Evolutionary conservation across 2,797 vertebrate genomes (phyloP), one percentile per base, ranked within the genome.

Genomic region (Pangasius macronema): DNA sequence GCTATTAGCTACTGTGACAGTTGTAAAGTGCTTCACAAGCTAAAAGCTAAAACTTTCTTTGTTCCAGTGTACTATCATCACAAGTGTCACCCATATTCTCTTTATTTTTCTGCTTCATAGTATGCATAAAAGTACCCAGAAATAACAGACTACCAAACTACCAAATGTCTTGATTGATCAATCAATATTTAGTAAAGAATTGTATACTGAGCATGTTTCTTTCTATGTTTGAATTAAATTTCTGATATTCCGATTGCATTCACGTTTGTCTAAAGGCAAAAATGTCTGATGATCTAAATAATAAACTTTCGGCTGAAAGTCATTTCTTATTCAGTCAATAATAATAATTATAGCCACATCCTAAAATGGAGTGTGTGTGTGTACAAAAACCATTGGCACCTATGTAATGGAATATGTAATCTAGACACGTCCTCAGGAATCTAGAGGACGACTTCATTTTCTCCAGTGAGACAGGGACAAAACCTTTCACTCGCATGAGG

Each of bases 281-380:
- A 59, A 81, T 1, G 18, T 80, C 76, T 80, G 33, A 59, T 36
- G 22, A 27, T 39, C n/a, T 7, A 70, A 70, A 68, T 18, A 70
- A 70, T 22, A 39, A 1, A n/a, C 30, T 61, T 61, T 81, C 2
- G 3, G 5, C 57, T 27, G 9, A 61, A 81, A 81, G 24, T 81
- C 61, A 46, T 82, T 84, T 80, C 77, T 59, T 59, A 22, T 80
- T 80, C 33, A 57, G 53, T 59, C 33, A 81, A 81, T 81, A 81
- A 81, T 42, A 24, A 80, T 80, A 39, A 80, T 80, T 77, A 77
- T 55, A 77, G 75, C 30, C 75, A 77, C 51, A 33, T 77, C 75
- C 51, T 51, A 77, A 77, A 77, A 53, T 11, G 49, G 49, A 30
- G n/a, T 53, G 51, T 77, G n/a, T 53, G 51, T 77, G 75, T 80